Percentiles rank a stretch among this genome's conserved stretches.
phyloP scores from a whole-genome alignment of 2,888 invertebrate genomes.

The Amphipyra tragopoginis region DNA sequence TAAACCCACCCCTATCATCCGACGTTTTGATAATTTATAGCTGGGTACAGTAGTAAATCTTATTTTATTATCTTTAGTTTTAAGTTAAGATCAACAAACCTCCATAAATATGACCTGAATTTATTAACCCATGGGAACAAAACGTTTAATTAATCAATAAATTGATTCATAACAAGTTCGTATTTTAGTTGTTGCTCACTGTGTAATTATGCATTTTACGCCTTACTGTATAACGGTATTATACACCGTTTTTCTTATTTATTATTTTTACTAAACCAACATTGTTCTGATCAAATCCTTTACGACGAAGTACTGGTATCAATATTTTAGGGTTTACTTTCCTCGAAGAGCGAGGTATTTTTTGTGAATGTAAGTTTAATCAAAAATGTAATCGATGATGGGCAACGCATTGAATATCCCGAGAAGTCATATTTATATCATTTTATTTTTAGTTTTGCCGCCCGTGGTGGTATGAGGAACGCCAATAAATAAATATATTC shows the following conservation, averaged over 20 bases:
- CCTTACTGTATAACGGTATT: constrained; percentile 1
- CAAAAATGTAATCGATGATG: constrained; percentile 8
- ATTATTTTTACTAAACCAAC: too few relatives aligned
- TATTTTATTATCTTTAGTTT: constrained; percentile 64
- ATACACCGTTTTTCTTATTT: neutral
- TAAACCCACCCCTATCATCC: constrained; percentile 85
- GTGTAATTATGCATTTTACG: constrained; percentile 3
- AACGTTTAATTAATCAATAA: constrained; percentile 50
- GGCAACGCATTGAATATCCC: constrained; percentile 22
- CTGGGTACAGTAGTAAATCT: constrained; percentile 55
- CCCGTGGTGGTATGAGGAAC: constrained; percentile 84
- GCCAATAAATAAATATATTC: constrained; percentile 63
- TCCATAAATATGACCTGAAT: constrained; percentile 49
- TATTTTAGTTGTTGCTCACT: constrained; percentile 46
- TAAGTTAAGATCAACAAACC: constrained; percentile 63
- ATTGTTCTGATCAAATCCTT: neutral
- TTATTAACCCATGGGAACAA: constrained; percentile 44
- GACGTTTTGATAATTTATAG: constrained; percentile 50
- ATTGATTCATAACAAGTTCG: constrained; percentile 48
- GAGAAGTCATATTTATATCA: constrained; percentile 58
- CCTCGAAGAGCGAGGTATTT: neutral
- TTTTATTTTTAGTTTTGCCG: constrained; percentile 87
- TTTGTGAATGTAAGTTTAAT: constrained; percentile 3
- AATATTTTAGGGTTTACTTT: constrained; percentile 5
- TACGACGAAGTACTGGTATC: neutral